phyloP scores from a whole-genome alignment of 2,797 vertebrate species.

The Ctenochaetus hawaiiensis region DNA sequence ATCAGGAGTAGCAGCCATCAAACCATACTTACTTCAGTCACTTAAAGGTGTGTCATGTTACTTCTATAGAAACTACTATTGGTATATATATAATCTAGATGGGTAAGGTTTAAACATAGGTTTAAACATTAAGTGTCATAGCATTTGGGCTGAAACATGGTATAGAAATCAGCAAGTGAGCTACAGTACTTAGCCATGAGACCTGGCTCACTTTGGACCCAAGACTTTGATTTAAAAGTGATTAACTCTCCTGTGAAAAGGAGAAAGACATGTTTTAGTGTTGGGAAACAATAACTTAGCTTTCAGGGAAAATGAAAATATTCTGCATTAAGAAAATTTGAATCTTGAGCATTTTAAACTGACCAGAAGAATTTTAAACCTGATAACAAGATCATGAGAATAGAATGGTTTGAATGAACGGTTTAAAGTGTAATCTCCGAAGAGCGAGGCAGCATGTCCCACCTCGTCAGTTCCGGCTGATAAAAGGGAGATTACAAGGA shows the following conservation, averaged over 20 bases:
- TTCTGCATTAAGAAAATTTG: not conserved
- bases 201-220: not conserved
- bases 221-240: not conserved
- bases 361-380: slow-evolving; percentile 17
- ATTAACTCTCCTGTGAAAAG: not conserved
- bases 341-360: not conserved
- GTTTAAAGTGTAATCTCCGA: slow-evolving; percentile 72
- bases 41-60: not conserved
- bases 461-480: slow-evolving; percentile 60
- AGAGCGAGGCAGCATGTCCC: slow-evolving; percentile 48
- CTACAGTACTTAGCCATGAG: not conserved
- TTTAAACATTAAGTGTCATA: not conserved
- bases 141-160: not conserved
- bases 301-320: not conserved
- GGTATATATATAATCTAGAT: too few relatives aligned
- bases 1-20: not conserved
- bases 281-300: not conserved
- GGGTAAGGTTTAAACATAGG: too few relatives aligned
- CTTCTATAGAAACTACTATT: too few relatives aligned
- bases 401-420: slow-evolving; percentile 49
- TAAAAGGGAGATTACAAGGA: slow-evolving; percentile 81
- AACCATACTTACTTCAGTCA: not conserved
- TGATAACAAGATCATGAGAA: slow-evolving; percentile 54
- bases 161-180: not conserved
- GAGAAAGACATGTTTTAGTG: not conserved